These are phyloP conservation scores for Cyclina sinensis DNA, from an alignment of 1,140 invertebrate species.

Conservation along the genomic window DNA sequence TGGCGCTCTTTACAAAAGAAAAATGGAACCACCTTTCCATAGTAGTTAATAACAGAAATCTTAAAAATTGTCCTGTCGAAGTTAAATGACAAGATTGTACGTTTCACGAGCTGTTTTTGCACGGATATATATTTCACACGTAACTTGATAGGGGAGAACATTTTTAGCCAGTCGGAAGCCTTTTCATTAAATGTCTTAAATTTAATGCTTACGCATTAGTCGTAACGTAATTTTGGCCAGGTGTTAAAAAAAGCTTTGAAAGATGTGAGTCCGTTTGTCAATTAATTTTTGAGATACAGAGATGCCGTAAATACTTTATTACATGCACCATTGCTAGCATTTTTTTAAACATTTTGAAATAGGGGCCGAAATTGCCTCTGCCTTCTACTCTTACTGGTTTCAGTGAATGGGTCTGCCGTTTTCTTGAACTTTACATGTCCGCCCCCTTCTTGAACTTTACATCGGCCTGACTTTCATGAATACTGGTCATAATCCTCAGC, in stretches of 20 bases:
- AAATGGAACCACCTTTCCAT: neutral
- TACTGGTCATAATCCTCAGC: too few species aligned
- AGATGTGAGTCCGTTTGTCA: neutral
- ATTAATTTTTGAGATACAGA: neutral
- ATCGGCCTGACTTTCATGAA: too few species aligned
- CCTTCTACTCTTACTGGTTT: too few species aligned
- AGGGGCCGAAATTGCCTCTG: too few species aligned
- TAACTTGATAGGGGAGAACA: slow-evolving; percentile 7
- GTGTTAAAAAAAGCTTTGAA: slow-evolving; percentile 22
- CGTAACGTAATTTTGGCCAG: slow-evolving; percentile 42
- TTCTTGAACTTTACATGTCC: too few species aligned
- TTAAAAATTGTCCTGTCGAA: slow-evolving; percentile 22
- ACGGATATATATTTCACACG: neutral
- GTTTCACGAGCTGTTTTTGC: neutral
- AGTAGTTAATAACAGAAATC: slow-evolving; percentile 13
- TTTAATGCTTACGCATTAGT: slow-evolving; percentile 33
- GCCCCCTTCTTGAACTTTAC: too few species aligned
- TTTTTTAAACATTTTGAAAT: too few species aligned
- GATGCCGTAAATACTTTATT: neutral
- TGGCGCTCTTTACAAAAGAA: neutral
- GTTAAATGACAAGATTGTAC: slow-evolving; percentile 7
- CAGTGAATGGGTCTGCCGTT: too few species aligned
- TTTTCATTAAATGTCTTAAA: slow-evolving; percentile 53
- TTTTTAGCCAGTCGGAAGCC: neutral
- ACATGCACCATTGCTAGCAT: neutral